Percentiles rank a stretch among this genome's conserved stretches.
These are phyloP conservation scores for Buteo buteo DNA, from an alignment of 2,113 vertebrate genomes.

Conservation along the genomic window DNA sequence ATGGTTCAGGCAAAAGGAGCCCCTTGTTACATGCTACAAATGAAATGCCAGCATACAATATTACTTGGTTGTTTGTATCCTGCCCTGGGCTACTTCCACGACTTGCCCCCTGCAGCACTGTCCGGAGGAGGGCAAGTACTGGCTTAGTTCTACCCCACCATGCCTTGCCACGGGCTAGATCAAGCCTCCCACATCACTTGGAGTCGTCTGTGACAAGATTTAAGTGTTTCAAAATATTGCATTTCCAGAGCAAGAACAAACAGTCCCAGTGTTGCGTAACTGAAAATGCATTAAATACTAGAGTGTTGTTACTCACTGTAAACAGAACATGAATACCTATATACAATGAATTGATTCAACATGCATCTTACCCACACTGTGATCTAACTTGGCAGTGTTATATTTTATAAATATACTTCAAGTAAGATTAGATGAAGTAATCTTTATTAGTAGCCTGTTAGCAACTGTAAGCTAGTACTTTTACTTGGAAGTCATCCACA, in stretches of 20 bases:
- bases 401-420: conserved; percentile 52
- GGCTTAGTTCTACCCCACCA: background rate
- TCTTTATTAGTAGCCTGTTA: conserved; percentile 55
- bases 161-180: background rate
- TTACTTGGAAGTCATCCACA: conserved; percentile 53
- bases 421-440: conserved; percentile 60
- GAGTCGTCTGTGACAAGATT: conserved; percentile 56
- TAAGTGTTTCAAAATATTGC: conserved; percentile 63
- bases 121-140: background rate
- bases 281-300: conserved; percentile 42
- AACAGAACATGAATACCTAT: conserved; percentile 56
- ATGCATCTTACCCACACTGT: conserved; percentile 6
- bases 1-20: background rate
- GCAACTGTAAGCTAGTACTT: conserved; percentile 35
- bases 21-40: background rate
- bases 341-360: conserved; percentile 54
- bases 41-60: background rate
- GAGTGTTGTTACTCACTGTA: conserved; percentile 34
- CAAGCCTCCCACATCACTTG: conserved; percentile 39
- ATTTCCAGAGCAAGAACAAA: conserved; percentile 60
- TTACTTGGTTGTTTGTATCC: background rate
- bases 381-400: conserved; percentile 52
- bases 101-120: background rate
- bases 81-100: background rate
- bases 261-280: conserved; percentile 38